A percentile compares a stretch with the other conserved stretches of the same genome.
Conservation (phyloP, 2,888 invertebrate genomes). For the Neoascia interrupta region DNA sequence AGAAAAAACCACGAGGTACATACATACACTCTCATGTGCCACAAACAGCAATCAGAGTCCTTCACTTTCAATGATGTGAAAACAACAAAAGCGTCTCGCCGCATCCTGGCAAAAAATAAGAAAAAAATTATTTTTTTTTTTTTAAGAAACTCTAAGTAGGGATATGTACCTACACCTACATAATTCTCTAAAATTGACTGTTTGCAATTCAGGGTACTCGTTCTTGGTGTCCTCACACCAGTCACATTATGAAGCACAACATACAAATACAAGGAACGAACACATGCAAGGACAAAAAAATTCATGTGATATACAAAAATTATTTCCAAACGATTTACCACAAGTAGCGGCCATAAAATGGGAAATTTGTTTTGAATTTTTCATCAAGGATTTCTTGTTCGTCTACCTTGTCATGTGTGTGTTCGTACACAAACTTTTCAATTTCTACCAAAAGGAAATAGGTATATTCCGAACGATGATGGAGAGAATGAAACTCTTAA, state of each 20-base stretch:
- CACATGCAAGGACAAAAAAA: constrained; percentile 43
- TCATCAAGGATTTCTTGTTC: constrained; percentile 46
- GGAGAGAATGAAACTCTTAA: neutral
- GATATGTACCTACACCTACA: constrained; percentile 26
- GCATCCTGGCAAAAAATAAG: neutral
- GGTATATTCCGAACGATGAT: neutral
- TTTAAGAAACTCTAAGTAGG: constrained; percentile 27
- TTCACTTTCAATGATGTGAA: constrained; percentile 51
- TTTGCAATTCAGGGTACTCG: constrained; percentile 37
- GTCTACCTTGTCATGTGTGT: neutral
- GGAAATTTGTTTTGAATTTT: constrained; percentile 67
- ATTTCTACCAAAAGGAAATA: constrained; percentile 3
- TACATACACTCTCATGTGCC: constrained; percentile 35
- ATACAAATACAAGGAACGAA: neutral
- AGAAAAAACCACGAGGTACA: neutral
- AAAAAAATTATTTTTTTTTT: neutral
- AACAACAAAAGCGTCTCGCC: constrained; percentile 42
- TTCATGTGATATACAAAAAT: constrained; percentile 67
- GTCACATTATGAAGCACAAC: neutral
- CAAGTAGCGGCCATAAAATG: constrained; percentile 60
- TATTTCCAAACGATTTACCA: constrained; percentile 67
- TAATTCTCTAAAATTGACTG: constrained; percentile 61
- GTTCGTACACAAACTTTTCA: neutral
- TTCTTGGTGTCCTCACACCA: neutral
- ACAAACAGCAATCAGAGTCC: constrained; percentile 56